Evolutionary conservation across 2,888 invertebrate species (phyloP), one percentile per base, ranked within the genome.

Genomic region (Buathra laborator): DNA sequence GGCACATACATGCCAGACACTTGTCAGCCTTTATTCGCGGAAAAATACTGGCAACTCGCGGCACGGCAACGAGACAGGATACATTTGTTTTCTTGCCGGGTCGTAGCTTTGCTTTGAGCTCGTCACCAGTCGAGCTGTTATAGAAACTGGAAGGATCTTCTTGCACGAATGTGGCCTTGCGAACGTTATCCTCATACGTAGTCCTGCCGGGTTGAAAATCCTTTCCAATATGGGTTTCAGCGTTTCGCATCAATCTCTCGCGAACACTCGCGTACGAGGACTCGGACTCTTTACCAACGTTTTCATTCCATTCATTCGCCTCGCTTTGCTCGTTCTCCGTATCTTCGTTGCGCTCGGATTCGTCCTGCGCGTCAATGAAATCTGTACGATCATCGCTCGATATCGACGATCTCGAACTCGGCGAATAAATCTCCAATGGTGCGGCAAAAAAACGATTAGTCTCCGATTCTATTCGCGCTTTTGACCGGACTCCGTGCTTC

Each of bases 1-100:
- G 90, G 76, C 89, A 86, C 84, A 94, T 87, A 80, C 94, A 94
- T 12, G 92, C 87, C 9, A 93, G 83, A 81, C 94, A 94, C 78
- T 89, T 92, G 75, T 94, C 93, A 3, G 83, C 70, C 19, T 88
- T 90, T 46, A 83, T 89, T 80, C 93, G 88, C 0, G 89, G 88
- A 64, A 89, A 90, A 16, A 91, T 86, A n/a, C 88, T 87, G 16
- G 62, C 71, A 7, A 92, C 83, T 51, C 75, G 81, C 2, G 93
- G 93, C 19, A 94, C 89, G 4, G 84, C 82, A 9, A 81, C 76
- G 12, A 92, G 83, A 77, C 83, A 29, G 4, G 44, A 59, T 51
- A 48, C 56, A 71, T 10, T 62, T 56, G 67, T 79, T 83, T 77
- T 76, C 46, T 71, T 48, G 67, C 70, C 37, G n/a, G 12, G 62